These are phyloP conservation scores for Cheumatopsyche charites DNA, from an alignment of 1,140 invertebrate species.

Conservation along the genomic window DNA sequence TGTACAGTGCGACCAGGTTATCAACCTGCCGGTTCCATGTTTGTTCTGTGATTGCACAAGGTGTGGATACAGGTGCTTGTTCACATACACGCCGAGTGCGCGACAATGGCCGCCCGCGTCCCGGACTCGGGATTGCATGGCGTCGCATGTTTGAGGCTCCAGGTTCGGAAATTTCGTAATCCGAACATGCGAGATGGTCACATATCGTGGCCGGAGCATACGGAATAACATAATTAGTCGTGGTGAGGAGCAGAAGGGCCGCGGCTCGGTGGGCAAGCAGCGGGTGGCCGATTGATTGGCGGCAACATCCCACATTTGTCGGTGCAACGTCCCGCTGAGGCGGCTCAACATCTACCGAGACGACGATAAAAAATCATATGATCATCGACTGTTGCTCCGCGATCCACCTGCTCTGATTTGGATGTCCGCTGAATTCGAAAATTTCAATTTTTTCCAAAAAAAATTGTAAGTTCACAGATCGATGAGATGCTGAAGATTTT, in stretches of 20 bases:
- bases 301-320: constrained; percentile 45
- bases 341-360: constrained; percentile 32
- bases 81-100: background rate
- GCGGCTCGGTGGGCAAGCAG: constrained; percentile 33
- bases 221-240: constrained; percentile 41
- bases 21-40: constrained; percentile 1
- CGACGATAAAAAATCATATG: constrained; percentile 27
- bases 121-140: background rate
- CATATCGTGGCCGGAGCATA: background rate
- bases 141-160: background rate
- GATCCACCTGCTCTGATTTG: constrained; percentile 10
- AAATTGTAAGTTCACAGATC: too few relatives aligned
- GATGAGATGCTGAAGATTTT: too few relatives aligned
- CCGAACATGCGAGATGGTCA: background rate
- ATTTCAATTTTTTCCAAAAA: too few relatives aligned
- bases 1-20: constrained; percentile 1
- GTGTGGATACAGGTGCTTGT: constrained; percentile 21
- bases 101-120: background rate
- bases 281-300: constrained; percentile 46
- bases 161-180: constrained; percentile 1
- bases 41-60: constrained; percentile 26
- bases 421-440: background rate
- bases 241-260: constrained; percentile 28
- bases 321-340: constrained; percentile 43
- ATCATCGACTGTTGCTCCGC: constrained; percentile 17